Conservation (phyloP, 2,797 vertebrate species). For the Muscicapa striata region DNA sequence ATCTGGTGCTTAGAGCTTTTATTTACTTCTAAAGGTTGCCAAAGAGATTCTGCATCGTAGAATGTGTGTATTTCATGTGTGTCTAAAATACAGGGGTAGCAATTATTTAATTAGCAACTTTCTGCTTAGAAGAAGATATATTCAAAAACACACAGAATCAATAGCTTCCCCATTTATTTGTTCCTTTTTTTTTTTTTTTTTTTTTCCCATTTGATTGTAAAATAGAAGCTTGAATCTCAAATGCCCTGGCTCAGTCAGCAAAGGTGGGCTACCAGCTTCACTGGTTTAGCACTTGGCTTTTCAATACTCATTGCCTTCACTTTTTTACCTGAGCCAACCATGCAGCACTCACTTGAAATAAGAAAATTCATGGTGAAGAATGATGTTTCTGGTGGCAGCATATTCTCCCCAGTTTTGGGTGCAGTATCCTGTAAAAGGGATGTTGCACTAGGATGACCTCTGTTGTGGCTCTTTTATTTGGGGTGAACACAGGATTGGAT, state of each 20-base stretch:
- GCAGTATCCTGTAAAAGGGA: background rate
- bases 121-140: background rate
- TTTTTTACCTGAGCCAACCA: background rate
- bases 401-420: background rate
- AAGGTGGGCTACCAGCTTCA: background rate
- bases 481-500: background rate
- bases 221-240: background rate
- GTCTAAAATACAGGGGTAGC: background rate
- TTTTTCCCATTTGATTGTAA: background rate
- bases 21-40: background rate
- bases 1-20: background rate
- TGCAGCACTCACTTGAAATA: background rate
- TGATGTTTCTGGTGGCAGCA: background rate
- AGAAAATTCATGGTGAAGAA: background rate
- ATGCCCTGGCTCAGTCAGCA: background rate
- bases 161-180: background rate
- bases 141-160: background rate
- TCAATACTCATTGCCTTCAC: background rate
- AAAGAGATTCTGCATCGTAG: background rate
- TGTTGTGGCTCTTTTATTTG: background rate
- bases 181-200: background rate
- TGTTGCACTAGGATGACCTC: background rate
- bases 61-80: fast-evolving
- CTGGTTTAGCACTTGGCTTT: background rate
- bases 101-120: background rate